phyloP scores from a whole-genome alignment of 2,113 vertebrate species.

The Balaenoptera acutorostrata region DNA sequence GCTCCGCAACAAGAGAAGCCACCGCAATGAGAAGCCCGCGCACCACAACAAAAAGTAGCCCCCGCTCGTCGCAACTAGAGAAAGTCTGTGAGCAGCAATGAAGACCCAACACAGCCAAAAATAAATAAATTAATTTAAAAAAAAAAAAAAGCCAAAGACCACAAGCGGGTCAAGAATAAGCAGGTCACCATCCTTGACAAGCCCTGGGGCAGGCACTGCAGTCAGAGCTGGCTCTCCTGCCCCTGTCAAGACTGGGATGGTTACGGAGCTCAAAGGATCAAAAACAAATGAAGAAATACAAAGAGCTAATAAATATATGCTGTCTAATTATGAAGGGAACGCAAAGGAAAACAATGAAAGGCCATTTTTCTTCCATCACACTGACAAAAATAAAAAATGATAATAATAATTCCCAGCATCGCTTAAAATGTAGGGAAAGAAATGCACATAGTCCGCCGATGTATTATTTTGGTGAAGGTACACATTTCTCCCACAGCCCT shows the following conservation, averaged over 20 bases:
- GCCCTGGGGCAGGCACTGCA: background rate
- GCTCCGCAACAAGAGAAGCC: too few relatives aligned
- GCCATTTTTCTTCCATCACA: background rate
- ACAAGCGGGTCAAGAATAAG: background rate
- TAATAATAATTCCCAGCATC: background rate
- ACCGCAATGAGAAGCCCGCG: too few relatives aligned
- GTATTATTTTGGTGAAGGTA: background rate
- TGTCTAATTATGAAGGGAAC: background rate
- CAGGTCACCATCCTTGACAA: background rate
- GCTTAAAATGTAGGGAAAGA: background rate
- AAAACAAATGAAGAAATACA: background rate
- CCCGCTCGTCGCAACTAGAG: too few relatives aligned
- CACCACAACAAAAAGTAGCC: too few relatives aligned
- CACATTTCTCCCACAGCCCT: background rate
- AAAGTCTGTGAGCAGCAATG: too few relatives aligned
- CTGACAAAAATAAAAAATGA: background rate
- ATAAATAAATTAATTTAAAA: too few relatives aligned
- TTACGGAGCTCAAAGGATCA: background rate
- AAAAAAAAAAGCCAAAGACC: background rate
- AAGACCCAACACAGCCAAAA: too few relatives aligned
- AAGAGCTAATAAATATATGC: background rate
- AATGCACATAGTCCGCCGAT: rapidly evolving
- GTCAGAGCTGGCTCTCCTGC: background rate
- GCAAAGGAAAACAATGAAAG: background rate
- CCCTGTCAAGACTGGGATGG: background rate